These are phyloP conservation scores for Alsophila aescularia DNA, from an alignment of 2,888 invertebrate species.

Conservation along the genomic window DNA sequence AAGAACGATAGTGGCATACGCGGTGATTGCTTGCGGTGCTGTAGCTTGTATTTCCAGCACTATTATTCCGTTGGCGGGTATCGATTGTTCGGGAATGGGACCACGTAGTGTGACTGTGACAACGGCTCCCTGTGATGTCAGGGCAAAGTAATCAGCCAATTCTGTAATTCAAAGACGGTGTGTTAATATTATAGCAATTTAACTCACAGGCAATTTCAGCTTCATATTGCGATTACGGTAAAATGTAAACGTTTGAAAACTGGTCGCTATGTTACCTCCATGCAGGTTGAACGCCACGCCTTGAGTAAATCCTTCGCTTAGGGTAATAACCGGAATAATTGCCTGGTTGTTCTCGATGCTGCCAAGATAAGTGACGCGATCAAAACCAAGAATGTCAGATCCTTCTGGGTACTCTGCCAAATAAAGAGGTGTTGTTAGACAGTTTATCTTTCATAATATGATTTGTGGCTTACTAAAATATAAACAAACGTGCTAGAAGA, in stretches of 20 bases:
- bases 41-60: slow-evolving; percentile 43
- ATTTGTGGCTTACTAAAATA: too few species aligned
- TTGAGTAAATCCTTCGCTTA: slow-evolving; percentile 44
- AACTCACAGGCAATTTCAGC: too few species aligned
- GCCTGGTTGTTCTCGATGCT: slow-evolving; percentile 34
- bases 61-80: slow-evolving; percentile 41
- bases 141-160: slow-evolving; percentile 2
- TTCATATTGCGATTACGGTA: too few species aligned
- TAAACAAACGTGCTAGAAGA: too few species aligned
- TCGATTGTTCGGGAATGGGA: slow-evolving; percentile 38
- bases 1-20: slow-evolving; percentile 43
- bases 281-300: slow-evolving; percentile 41
- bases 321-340: slow-evolving; percentile 38
- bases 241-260: too few species aligned
- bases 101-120: slow-evolving; percentile 4
- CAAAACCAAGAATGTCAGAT: slow-evolving; percentile 40
- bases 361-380: slow-evolving; percentile 43
- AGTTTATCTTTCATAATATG: slow-evolving; percentile 5
- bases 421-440: slow-evolving; percentile 1
- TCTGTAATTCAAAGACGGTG: slow-evolving; percentile 2
- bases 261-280: slow-evolving; percentile 11
- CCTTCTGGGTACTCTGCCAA: slow-evolving; percentile 21
- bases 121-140: slow-evolving; percentile 2
- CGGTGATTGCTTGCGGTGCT: slow-evolving; percentile 33
- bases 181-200: background rate